Percentiles rank a stretch among this genome's conserved stretches.
phyloP scores from a whole-genome alignment of 2,888 invertebrate genomes.

The Gastracanthus pulcherrimus region DNA sequence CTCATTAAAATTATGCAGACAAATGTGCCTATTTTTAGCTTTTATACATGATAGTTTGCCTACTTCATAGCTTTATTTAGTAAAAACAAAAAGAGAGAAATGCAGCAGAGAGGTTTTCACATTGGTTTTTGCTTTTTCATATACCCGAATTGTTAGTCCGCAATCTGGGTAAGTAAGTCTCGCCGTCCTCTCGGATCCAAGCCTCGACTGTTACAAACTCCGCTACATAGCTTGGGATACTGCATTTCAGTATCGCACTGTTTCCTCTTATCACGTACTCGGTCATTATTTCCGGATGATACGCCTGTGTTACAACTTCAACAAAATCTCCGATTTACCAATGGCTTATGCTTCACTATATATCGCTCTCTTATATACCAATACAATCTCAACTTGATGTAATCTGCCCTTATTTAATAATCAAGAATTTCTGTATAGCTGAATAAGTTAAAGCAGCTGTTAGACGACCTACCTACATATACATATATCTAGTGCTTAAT shows the following conservation, averaged over 20 bases:
- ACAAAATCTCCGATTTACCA: not conserved
- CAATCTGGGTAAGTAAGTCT: constrained; percentile 71
- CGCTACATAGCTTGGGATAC: constrained; percentile 86
- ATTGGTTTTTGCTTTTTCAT: not conserved
- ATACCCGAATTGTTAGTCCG: constrained; percentile 67
- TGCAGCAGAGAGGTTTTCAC: not conserved
- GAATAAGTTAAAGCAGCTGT: too few species aligned
- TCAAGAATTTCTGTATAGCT: too few species aligned
- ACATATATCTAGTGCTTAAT: too few species aligned
- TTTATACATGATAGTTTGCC: not conserved
- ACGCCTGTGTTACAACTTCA: constrained; percentile 85
- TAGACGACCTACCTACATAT: too few species aligned
- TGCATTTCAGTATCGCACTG: constrained; percentile 86
- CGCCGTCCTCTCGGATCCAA: constrained; percentile 85
- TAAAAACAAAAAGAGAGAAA: too few species aligned
- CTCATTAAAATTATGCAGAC: constrained; percentile 17
- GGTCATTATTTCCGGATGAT: constrained; percentile 85
- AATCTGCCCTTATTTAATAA: too few species aligned
- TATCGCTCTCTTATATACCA: too few species aligned
- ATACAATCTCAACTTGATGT: too few species aligned
- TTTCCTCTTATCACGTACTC: constrained; percentile 88
- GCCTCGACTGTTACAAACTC: constrained; percentile 86
- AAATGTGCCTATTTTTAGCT: not conserved
- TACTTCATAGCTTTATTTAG: too few species aligned
- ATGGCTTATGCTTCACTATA: too few species aligned